Evolutionary conservation across 1,140 invertebrate species (phyloP).

Genomic region (Drosophila quadrilineata): DNA sequence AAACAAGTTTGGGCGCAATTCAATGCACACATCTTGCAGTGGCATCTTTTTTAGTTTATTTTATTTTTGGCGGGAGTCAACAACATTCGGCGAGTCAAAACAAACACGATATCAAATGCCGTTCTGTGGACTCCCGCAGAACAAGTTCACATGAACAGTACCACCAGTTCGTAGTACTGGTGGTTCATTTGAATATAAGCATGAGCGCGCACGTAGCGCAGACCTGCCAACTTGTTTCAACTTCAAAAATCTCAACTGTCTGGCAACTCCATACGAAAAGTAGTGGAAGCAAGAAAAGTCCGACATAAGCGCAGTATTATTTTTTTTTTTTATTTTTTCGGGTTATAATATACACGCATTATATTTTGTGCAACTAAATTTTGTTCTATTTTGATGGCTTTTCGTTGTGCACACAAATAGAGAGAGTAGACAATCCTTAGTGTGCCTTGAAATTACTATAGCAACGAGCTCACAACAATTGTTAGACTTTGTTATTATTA

Average conservation of each 20-base stretch:
- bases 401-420: background rate
- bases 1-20: conserved; percentile 55
- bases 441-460: conserved; percentile 29
- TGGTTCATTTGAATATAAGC: background rate
- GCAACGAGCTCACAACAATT: conserved; percentile 34
- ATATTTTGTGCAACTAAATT: conserved; percentile 9
- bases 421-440: background rate
- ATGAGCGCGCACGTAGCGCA: conserved; percentile 8
- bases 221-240: conserved; percentile 7
- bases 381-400: background rate
- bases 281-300: too few relatives aligned
- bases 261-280: too few relatives aligned
- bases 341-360: too few relatives aligned
- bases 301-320: too few relatives aligned
- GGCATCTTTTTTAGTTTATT: conserved; percentile 35
- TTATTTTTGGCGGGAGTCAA: background rate
- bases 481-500: conserved; percentile 5
- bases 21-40: conserved; percentile 46
- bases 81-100: too few relatives aligned
- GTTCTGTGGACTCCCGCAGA: background rate
- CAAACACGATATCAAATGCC: conserved; percentile 35
- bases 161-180: background rate
- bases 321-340: too few relatives aligned
- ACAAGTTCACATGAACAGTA: background rate
- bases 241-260: too few relatives aligned